Percentiles rank a stretch among this genome's conserved stretches.
These are phyloP conservation scores for Drosophila yakuba DNA, from an alignment of 1,140 invertebrate genomes.

Conservation along the genomic window DNA sequence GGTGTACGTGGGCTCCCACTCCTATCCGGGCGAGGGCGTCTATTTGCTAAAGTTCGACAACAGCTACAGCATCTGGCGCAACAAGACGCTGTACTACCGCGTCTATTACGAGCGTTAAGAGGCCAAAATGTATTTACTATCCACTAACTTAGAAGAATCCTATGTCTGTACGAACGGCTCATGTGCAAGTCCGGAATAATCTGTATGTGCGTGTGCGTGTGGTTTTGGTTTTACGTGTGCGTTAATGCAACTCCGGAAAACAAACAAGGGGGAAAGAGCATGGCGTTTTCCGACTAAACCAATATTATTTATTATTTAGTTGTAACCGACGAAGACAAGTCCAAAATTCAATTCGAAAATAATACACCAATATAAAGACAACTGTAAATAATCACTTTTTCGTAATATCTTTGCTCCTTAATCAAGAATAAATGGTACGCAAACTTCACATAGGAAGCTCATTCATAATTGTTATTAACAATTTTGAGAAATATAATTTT, in stretches of 20 bases:
- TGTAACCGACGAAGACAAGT: constrained; percentile 37
- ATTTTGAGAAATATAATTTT: neutral
- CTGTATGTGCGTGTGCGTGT: constrained; percentile 25
- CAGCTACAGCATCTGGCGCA: constrained; percentile 99
- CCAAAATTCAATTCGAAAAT: constrained; percentile 37
- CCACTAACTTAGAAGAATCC: constrained; percentile 31
- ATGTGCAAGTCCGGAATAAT: constrained; percentile 20
- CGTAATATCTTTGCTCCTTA: neutral
- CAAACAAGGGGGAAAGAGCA: constrained; percentile 2
- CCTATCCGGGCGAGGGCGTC: constrained; percentile 98
- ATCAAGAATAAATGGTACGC: neutral
- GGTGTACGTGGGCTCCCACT: constrained; percentile 98
- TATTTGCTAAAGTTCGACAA: constrained; percentile 99
- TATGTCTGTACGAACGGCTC: constrained; percentile 16
- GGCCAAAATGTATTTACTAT: constrained; percentile 43
- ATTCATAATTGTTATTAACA: neutral
- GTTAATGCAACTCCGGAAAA: constrained; percentile 6
- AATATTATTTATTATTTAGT: constrained; percentile 78
- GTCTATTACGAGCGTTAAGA: constrained; percentile 96
- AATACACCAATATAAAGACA: constrained; percentile 41
- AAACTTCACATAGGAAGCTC: neutral
- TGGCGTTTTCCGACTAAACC: constrained; percentile 16
- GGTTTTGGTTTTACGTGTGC: constrained; percentile 19
- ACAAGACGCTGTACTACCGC: constrained; percentile 99
- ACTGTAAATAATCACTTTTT: constrained; percentile 1